Conservation (phyloP, 2,888 invertebrate species). For the Thymelicus sylvestris region DNA sequence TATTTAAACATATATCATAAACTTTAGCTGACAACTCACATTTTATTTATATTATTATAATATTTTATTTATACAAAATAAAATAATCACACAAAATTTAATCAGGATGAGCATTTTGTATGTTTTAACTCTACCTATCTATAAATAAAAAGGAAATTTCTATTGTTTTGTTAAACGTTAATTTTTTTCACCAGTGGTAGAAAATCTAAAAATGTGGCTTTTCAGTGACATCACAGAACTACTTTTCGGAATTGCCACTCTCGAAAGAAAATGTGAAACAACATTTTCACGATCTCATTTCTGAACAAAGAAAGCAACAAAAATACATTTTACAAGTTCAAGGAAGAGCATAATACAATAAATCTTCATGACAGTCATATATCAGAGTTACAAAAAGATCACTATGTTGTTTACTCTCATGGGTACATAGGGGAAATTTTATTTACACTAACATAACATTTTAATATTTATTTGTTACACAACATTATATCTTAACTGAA, state of each 20-base stretch:
- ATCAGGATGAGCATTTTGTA: too few relatives aligned
- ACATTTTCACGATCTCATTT: slow-evolving; percentile 22
- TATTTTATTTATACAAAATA: too few relatives aligned
- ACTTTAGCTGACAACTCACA: too few relatives aligned
- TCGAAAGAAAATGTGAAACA: slow-evolving; percentile 16
- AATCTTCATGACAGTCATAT: slow-evolving; percentile 29
- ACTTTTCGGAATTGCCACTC: slow-evolving; percentile 20
- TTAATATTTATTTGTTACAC: too few relatives aligned
- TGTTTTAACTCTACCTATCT: too few relatives aligned
- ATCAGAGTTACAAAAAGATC: slow-evolving; percentile 22
- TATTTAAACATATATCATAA: too few relatives aligned
- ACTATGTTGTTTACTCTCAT: slow-evolving; percentile 14
- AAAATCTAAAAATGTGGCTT: slow-evolving; percentile 2
- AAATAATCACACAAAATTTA: too few relatives aligned
- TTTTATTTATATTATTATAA: too few relatives aligned
- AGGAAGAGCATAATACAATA: slow-evolving; percentile 31
- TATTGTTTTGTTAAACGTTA: not conserved
- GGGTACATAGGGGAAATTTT: not conserved
- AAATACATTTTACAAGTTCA: slow-evolving; percentile 34
- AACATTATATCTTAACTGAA: too few relatives aligned
- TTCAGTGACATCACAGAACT: slow-evolving; percentile 5
- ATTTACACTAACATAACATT: not conserved
- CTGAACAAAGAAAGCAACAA: slow-evolving; percentile 20
- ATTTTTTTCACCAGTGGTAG: not conserved
- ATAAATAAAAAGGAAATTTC: too few relatives aligned